Percentiles rank a stretch among this genome's conserved stretches.
phyloP scores from a whole-genome alignment of 2,113 vertebrate species.

The Bucco capensis region DNA sequence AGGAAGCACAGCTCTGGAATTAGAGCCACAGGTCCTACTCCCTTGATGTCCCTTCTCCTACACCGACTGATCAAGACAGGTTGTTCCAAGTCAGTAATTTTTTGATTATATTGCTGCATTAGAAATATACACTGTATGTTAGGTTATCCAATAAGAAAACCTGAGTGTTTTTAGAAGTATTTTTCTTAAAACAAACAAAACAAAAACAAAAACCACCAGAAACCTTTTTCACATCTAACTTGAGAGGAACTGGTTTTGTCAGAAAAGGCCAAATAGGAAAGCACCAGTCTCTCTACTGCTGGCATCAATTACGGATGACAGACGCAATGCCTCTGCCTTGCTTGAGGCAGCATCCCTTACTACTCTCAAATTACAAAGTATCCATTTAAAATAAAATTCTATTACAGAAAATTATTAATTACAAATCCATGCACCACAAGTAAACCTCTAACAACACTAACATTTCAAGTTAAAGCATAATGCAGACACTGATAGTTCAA shows the following conservation, averaged over 20 bases:
- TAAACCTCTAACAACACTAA: neutral
- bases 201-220: neutral
- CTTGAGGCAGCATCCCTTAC: neutral
- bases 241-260: neutral
- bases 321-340: neutral
- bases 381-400: neutral
- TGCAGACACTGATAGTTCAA: neutral
- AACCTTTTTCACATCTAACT: neutral
- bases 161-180: neutral
- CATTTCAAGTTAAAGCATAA: neutral
- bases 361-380: neutral
- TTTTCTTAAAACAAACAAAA: neutral
- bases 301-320: neutral
- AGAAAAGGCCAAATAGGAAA: neutral
- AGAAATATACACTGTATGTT: neutral
- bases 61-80: slow-evolving; percentile 85
- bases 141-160: neutral
- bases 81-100: slow-evolving; percentile 84
- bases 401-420: neutral
- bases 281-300: neutral
- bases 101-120: slow-evolving; percentile 85
- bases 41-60: slow-evolving; percentile 63
- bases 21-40: slow-evolving; percentile 80
- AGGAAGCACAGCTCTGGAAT: slow-evolving; percentile 92
- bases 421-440: neutral